Evolutionary conservation across 2,113 vertebrate genomes (phyloP).

Genomic region (Panurus biarmicus): DNA sequence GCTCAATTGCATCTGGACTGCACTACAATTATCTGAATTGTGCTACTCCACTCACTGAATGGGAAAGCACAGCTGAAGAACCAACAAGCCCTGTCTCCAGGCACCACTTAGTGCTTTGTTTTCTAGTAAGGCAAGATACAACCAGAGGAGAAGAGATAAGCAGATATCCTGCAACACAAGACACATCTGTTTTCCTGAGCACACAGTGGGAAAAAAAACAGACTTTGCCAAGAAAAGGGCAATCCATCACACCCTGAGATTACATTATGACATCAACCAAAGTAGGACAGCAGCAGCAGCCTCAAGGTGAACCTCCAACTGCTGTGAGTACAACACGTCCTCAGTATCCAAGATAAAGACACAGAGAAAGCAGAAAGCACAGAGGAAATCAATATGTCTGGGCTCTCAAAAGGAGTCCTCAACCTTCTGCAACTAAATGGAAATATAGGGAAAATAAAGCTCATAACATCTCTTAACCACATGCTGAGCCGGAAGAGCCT

Average conservation of each 20-base stretch:
- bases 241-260: background rate
- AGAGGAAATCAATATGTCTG: background rate
- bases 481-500: background rate
- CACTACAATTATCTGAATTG: background rate
- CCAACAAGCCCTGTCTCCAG: background rate
- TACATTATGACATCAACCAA: background rate
- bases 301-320: background rate
- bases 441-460: background rate
- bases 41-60: background rate
- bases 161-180: background rate
- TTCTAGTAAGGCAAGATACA: background rate
- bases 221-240: background rate
- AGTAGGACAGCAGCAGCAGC: background rate
- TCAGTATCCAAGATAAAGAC: background rate
- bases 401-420: background rate
- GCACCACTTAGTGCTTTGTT: background rate
- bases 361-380: background rate
- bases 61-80: background rate
- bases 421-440: background rate
- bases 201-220: background rate
- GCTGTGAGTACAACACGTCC: background rate
- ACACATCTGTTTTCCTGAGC: background rate
- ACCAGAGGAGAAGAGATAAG: background rate
- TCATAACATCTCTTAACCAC: background rate
- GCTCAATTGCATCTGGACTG: background rate